phyloP scores from a whole-genome alignment of 2,113 vertebrate genomes.

The Rhynchomys soricoides region DNA sequence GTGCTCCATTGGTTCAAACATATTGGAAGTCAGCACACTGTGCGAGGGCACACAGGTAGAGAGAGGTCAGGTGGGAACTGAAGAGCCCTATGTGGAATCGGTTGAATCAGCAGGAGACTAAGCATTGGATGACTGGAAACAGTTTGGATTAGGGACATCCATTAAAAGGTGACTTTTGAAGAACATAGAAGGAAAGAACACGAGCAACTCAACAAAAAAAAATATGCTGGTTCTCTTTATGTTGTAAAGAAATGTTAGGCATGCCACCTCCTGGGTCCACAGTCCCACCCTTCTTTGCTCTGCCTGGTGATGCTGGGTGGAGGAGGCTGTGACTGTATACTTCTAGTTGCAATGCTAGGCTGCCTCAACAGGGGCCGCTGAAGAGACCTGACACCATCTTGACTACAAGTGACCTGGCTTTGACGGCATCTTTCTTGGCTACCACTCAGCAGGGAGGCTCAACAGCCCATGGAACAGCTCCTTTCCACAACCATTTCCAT shows the following conservation, averaged over 20 bases:
- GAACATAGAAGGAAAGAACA: no score
- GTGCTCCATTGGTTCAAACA: neutral
- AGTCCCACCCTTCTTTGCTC: neutral
- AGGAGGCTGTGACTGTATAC: no score
- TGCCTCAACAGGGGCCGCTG: neutral
- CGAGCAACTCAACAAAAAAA: neutral
- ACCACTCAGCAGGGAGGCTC: neutral
- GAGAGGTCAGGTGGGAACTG: neutral
- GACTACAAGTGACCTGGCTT: neutral
- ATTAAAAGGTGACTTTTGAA: neutral
- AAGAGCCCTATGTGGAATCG: no score
- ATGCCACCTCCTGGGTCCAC: no score
- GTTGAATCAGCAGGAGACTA: neutral
- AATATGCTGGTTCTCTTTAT: neutral
- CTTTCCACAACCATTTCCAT: neutral
- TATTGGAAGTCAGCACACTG: neutral
- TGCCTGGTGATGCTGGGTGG: neutral
- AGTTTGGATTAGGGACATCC: neutral
- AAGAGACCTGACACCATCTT: fast-evolving
- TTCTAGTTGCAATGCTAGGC: neutral
- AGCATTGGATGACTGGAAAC: neutral
- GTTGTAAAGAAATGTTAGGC: neutral
- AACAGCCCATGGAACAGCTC: neutral
- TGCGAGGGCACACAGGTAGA: neutral
- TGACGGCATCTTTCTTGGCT: neutral